Conservation (phyloP, 2,888 invertebrate genomes). For the Melipona bicolor region DNA sequence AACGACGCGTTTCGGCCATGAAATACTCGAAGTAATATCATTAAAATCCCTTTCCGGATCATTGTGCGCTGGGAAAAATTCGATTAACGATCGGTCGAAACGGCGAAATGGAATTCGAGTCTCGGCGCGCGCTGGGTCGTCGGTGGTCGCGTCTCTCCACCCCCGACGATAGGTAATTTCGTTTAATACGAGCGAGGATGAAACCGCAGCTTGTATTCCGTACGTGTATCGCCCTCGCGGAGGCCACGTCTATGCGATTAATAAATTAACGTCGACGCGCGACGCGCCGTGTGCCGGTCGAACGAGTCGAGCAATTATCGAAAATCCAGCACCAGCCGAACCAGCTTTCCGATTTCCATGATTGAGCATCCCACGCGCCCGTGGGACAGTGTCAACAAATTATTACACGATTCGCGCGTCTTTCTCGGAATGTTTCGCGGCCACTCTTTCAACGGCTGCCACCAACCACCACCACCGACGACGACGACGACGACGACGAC, state of each 20-base stretch:
- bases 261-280: constrained; percentile 68
- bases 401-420: not conserved
- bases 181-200: constrained; percentile 58
- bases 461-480: no score
- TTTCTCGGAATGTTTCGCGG: not conserved
- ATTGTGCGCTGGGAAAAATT: constrained; percentile 52
- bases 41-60: constrained; percentile 47
- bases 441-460: no score
- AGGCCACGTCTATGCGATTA: constrained; percentile 63
- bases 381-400: constrained; percentile 1
- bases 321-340: constrained; percentile 55
- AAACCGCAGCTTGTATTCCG: constrained; percentile 60
- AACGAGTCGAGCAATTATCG: constrained; percentile 69
- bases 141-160: not conserved
- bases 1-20: not conserved
- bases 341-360: constrained; percentile 48
- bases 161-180: constrained; percentile 45
- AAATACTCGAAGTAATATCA: constrained; percentile 45
- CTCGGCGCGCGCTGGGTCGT: not conserved
- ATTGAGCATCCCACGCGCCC: constrained; percentile 31
- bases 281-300: constrained; percentile 10
- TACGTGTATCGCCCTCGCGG: constrained; percentile 28
- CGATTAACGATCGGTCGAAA: constrained; percentile 53
- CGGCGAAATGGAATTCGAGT: constrained; percentile 50
- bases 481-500: not conserved